Evolutionary conservation across 1,140 invertebrate species (phyloP), one percentile per base, ranked within the genome.

Genomic region (Diprion similis): DNA sequence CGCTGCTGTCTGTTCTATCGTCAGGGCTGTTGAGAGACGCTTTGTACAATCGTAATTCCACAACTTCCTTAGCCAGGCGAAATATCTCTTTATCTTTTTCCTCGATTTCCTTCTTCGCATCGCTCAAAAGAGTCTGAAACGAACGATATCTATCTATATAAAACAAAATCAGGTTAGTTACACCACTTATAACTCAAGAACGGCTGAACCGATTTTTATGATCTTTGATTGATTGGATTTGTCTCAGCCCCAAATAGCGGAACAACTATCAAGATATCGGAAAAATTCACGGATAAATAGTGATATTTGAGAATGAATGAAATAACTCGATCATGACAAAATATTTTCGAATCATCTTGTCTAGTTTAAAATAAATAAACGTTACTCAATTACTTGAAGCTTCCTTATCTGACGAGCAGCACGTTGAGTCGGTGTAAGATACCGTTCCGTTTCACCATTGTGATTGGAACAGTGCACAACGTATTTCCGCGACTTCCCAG

Each of bases 391-490:
- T 78, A 90, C 90, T 84, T 89, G 89, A 47, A 91, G 85, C 70
- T 92, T 92, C 68, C 93, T 90, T 18, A 97, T 92, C 86, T 95
- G 94, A 77, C 91, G 89, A 79, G 94, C 92, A 9, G 94, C 94
- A 76, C 95, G 88, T 82, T 97, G 95, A 1, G 95, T 96, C 4
- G 95, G 95, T 59, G 95, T 96, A 37, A 96, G 88, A 84, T 96
- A 96, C 80, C 95, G 94, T 68, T 95, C 92, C 71, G 91, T 90
- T 48, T 93, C 90, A 0, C 91, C 92, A n/a, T 91, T 91, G 84
- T 94, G 92, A 76, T 93, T 92, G 13, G 93, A 93, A 82, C 95
- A 96, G 84, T 96, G 95, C 45, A 96, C 91, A 46, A 95, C 93
- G 83, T 95, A 95, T 78, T 93, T 93, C 84, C 80, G 77, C 8